Percentiles rank a stretch among this genome's conserved stretches.
Evolutionary conservation across 2,113 vertebrate species (phyloP).

Genomic region (Otis tarda): DNA sequence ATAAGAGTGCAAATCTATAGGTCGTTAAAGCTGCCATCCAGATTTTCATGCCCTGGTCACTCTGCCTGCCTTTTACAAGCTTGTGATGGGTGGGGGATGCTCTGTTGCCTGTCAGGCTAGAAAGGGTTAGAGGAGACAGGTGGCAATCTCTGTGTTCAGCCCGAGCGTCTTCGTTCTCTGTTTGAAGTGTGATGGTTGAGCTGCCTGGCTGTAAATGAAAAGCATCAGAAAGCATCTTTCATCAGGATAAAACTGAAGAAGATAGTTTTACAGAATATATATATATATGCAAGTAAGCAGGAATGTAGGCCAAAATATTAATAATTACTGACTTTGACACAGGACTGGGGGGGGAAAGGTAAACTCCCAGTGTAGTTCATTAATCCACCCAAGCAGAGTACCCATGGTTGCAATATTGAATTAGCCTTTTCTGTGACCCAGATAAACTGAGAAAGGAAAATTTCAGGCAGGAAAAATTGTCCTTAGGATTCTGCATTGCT

Average conservation of each 20-base stretch:
- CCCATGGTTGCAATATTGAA: neutral
- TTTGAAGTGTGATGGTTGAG: neutral
- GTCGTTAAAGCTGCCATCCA: neutral
- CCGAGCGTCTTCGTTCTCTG: accelerated
- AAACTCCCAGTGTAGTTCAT: neutral
- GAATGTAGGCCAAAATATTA: neutral
- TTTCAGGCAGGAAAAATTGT: neutral
- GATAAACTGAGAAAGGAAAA: neutral
- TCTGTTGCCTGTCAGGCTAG: neutral
- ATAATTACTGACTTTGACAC: neutral
- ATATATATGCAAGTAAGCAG: neutral
- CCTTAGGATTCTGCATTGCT: neutral
- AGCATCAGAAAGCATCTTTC: neutral
- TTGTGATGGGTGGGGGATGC: neutral
- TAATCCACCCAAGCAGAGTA: neutral
- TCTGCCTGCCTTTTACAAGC: neutral
- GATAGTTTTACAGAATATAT: neutral
- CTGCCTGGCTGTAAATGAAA: neutral
- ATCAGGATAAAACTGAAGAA: neutral
- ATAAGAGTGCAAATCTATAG: neutral
- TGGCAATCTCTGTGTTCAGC: accelerated
- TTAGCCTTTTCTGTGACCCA: neutral
- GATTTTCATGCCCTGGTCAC: neutral
- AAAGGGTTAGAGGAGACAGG: neutral
- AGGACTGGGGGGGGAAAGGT: neutral